Percentiles rank a stretch among this genome's conserved stretches.
Evolutionary conservation across 1,140 invertebrate genomes (phyloP).

Genomic region (Cylas formicarius): DNA sequence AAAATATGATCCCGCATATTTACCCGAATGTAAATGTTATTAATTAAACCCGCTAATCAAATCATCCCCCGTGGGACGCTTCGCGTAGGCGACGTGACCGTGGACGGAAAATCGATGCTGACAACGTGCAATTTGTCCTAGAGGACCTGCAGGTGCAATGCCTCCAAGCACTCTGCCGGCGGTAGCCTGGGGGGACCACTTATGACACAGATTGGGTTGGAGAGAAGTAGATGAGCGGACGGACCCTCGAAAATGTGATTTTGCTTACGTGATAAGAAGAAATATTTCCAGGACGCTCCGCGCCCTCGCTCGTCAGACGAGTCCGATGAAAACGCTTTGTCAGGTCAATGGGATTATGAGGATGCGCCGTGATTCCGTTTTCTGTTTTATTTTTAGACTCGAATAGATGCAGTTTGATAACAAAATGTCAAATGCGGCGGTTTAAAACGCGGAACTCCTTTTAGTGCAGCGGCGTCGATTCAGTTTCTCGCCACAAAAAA

Average conservation of each 20-base stretch:
- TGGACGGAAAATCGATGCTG: slow-evolving; percentile 22
- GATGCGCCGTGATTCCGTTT: no score
- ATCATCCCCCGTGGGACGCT: no score
- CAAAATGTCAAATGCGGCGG: no score
- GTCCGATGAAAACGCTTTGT: slow-evolving; percentile 18
- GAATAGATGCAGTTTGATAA: no score
- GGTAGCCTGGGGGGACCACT: slow-evolving; percentile 21
- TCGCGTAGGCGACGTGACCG: slow-evolving; percentile 17
- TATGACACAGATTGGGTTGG: slow-evolving; percentile 20
- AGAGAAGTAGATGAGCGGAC: slow-evolving; percentile 11
- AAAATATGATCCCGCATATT: no score
- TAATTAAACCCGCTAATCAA: no score
- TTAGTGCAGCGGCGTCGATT: no score
- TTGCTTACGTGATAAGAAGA: slow-evolving; percentile 26
- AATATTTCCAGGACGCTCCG: slow-evolving; percentile 22
- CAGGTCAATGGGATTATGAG: slow-evolving; percentile 24
- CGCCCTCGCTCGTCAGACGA: no score
- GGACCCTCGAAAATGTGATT: slow-evolving; percentile 24
- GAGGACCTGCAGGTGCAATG: slow-evolving; percentile 9
- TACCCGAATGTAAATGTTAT: no score
- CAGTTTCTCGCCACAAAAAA: no score
- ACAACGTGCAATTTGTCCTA: slow-evolving; percentile 23
- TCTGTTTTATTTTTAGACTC: no score
- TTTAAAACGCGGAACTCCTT: no score
- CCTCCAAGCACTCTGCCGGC: slow-evolving; percentile 4